Base-by-base conservation (phyloP, 2,888 invertebrate species). In the Gryllus longicercus region DNA sequence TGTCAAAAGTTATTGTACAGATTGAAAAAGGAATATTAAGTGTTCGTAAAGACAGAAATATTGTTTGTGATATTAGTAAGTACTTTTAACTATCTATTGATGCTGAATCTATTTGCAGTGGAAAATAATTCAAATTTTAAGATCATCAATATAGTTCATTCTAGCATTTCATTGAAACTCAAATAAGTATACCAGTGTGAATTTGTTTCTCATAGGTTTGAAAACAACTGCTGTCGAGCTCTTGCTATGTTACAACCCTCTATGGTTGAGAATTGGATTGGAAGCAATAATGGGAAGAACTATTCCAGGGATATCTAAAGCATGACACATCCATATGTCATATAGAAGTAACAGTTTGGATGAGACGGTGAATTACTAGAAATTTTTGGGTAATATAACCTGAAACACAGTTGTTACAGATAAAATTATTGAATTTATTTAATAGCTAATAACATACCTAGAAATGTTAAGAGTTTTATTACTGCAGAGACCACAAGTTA, bases 181-280 rank as follows among this genome's bases (percentile, higher is more conserved):
- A 75, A 75, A 75, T 23, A 5, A 14, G 5, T 75, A 75, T 21
- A 4, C 21, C 75, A 74, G n/a, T 21, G 38, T 38, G 38, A 38
- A 38, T 23, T 23, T 74, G 0, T 74, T n/a, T 74, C 23, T 21
- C 23, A 74, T 21, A 86, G 87, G 94, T 0, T 87, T 95, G 83
- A 95, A 96, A 86, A 93, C 94, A 82, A 89, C 90, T 79, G 91
- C 97, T 74, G 89, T 96, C 84, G 92, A 93, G 83, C 85, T 97
- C 79, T 87, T 97, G 51, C 87, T 96, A 18, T 93, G 93, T 81
- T 97, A 96, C 85, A 97, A 97, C 88, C 95, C 96, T 0, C 87
- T 97, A 0, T 97, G 97, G 97, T 88, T 97, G 79, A 90, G 96
- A 79, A 92, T 97, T 76, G 96, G 95, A 0, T 88, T 97, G 18